Base-by-base conservation (phyloP, 1,140 invertebrate genomes). In the Luehdorfia chinensis region DNA sequence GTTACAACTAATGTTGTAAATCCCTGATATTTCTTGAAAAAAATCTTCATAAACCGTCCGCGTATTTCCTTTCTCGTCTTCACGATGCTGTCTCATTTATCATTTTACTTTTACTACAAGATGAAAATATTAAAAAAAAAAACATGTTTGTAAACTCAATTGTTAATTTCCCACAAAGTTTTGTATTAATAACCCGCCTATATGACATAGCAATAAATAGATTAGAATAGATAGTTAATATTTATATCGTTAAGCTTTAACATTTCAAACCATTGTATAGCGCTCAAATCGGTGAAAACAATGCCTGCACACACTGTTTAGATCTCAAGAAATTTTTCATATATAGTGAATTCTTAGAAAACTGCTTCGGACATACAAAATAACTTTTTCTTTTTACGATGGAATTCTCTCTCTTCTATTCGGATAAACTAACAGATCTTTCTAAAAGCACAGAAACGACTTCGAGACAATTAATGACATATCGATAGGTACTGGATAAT, bases 131-230 rank as follows among this genome's bases (percentile, higher is more conserved):
- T 14, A 32, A 46, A 23, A 19, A 47, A 47, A 50, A 50, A 34
- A 33, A 50, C 30, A 39, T 50, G 28, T 61, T 57, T 65, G 47
- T 69, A 59, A 57, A 60, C 66, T 64, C 69, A 70, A 72, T 74
- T 77, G 75, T 76, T 83, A 50, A 69, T 59, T 66, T 59, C 59
- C 66, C 75, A 72, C 63, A 59, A 71, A 70, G 50, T 65, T 64
- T 72, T 74, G 72, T 72, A 78, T 72, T 72, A 51, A 77, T 71
- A 72, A 79, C 81, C 81, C 81, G 81, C 81, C 81, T 85, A 81
- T 78, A 69, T 79, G 70, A 81, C 70, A 83, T 85, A 85, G 81
- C 81, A 85, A 85, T 85, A 85, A 80, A 80, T 84, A 81, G 59
- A 55, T 51, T 84, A 84, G 78, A 79, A 67, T 80, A 79, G 74